Evolutionary conservation across 2,797 vertebrate species (phyloP), one percentile per base, ranked within the genome.

Genomic region (Strix occidentalis): DNA sequence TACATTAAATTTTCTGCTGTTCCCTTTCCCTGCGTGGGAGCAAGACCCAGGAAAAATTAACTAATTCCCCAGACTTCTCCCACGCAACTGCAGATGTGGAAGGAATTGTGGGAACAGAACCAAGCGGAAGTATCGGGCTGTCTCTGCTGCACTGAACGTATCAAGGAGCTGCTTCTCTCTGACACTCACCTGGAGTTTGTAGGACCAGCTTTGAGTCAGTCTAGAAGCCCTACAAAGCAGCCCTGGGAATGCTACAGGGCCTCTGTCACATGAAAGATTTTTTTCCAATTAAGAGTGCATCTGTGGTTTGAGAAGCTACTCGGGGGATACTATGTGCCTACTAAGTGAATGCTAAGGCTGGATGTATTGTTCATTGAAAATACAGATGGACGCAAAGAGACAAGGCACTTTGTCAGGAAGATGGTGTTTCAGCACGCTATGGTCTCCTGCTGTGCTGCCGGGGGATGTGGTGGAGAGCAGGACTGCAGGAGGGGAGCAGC

Each of bases 131-230:
- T 24, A 43, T 13, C 1, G 1, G 18, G 35, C 71, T 58, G 37
- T n/a, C 26, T 43, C 35, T 63, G 50, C 43, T 0, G 0, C 5
- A 7, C 21, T 3, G 2, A 37, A 63, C 0, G 1, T 19, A 25
- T 7, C 2, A 4, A 64, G 50, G 72, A 43, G 43, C 72, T 43
- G 4, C 65, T 35, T 63, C 41, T 48, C 79, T 29, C 37, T 0
- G 1, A 6, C 10, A 9, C 28, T 25, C 20, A 10, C 14, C n/a
- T 35, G 41, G 13, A 78, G 61, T 75, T 68, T 48, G n/a, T 16
- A 76, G 54, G 64, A 69, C 33, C 54, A 61, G 48, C 63, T 69
- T 13, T 56, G 35, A 41, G 71, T 14, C 29, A n/a, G 54, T 9
- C 45, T 61, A 48, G 33, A 68, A 68, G 39, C 53, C 33, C 45